phyloP scores from a whole-genome alignment of 2,113 vertebrate species.

The Pelusios castaneus region DNA sequence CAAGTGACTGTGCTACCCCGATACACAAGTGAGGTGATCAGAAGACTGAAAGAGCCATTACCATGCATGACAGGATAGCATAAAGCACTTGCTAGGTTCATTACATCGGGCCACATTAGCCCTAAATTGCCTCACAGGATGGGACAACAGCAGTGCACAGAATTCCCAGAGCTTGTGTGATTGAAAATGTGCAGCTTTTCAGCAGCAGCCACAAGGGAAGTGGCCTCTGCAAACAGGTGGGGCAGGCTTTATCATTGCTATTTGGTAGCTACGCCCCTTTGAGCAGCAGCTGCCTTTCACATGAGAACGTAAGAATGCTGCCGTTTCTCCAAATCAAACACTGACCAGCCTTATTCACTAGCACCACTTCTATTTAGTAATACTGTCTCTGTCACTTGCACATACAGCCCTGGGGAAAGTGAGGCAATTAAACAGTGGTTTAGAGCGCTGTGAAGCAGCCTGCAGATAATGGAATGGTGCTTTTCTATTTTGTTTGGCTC shows the following conservation, averaged over 20 bases:
- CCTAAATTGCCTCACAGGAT: neutral
- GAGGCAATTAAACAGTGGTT: neutral
- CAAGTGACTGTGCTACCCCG: neutral
- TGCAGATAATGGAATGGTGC: neutral
- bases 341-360: neutral
- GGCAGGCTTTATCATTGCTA: neutral
- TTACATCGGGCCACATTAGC: neutral
- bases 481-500: neutral
- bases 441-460: neutral
- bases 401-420: neutral
- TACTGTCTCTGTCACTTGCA: neutral
- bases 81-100: neutral
- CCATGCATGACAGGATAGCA: neutral
- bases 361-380: neutral
- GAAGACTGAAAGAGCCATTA: slow-evolving; percentile 19
- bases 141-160: neutral
- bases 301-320: neutral
- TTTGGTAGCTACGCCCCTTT: neutral
- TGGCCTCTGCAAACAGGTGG: fast-evolving
- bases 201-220: fast-evolving
- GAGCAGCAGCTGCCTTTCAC: neutral
- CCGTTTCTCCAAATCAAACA: fast-evolving
- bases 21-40: neutral
- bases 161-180: neutral
- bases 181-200: neutral